Evolutionary conservation across 2,888 invertebrate genomes (phyloP), one percentile per base, ranked within the genome.

Genomic region (Sesia bembeciformis): DNA sequence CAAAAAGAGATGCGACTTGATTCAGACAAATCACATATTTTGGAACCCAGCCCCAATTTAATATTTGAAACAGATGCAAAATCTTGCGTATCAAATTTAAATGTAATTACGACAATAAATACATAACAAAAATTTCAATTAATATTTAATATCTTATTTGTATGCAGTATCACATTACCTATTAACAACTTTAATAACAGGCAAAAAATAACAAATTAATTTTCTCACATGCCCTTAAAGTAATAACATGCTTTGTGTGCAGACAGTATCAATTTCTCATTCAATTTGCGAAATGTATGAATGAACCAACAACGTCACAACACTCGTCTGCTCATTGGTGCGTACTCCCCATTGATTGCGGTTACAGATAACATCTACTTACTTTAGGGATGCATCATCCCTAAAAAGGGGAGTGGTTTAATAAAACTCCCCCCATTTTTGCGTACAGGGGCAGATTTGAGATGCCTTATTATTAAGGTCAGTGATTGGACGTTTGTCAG

Each of bases 181-280:
- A 60, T 57, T 56, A 61, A 59, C 56, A 63, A 58, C 57, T 60
- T 52, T 54, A 68, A 77, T 72, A 78, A 74, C 60, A 55, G 64
- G 57, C 67, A 67, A 60, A 70, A 62, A 73, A 78, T 82, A 77
- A 82, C 84, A 81, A 84, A 85, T 88, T 85, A 87, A 85, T 88
- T 78, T 88, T 87, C 88, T 79, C 89, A 89, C 87, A 88, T 81
- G 77, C 81, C 82, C 81, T 81, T 87, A 87, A 84, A 84, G 81
- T 88, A 84, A 87, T 89, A 85, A 81, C 76, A 80, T 80, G 68
- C 78, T 79, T 89, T 88, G 87, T 87, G 76, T 74, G 74, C 69
- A 76, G 81, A 84, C 78, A 82, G 87, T 89, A 87, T 87, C 88
- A 61, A 67, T 87, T 85, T 79, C 79, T 72, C 70, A 78, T 84